Conservation (phyloP, 2,888 invertebrate genomes). For the Petrolisthes cinctipes region DNA sequence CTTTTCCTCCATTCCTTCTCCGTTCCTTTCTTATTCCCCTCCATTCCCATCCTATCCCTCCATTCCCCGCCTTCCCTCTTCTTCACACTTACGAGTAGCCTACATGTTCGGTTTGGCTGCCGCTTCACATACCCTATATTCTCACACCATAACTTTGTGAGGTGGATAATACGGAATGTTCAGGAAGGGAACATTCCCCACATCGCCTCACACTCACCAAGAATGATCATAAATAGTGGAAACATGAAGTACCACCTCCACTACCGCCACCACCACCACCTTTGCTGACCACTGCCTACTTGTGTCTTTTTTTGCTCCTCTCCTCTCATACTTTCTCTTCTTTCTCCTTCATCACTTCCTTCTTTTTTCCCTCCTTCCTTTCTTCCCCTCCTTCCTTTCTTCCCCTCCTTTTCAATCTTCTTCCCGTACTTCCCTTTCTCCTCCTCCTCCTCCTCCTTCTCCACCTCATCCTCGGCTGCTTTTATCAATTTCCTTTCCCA, state of each 20-base stretch:
- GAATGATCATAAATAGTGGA: constrained; percentile 13
- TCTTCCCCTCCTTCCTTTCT: neutral
- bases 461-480: neutral
- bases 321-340: constrained; percentile 3
- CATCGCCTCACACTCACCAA: neutral
- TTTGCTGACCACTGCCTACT: neutral
- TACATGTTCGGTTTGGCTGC: neutral
- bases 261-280: neutral
- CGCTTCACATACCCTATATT: neutral
- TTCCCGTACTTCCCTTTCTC: neutral
- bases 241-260: neutral
- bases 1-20: neutral
- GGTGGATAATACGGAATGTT: neutral
- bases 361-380: neutral
- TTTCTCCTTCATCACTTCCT: neutral
- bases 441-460: neutral
- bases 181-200: neutral
- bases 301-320: neutral
- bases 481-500: neutral
- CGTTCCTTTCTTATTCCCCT: constrained; percentile 16
- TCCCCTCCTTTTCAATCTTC: neutral
- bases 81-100: too few species aligned
- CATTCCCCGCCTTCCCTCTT: neutral
- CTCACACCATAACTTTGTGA: neutral
- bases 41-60: neutral